phyloP scores from a whole-genome alignment of 2,797 vertebrate species.

The Gadopsis bispinosus region DNA sequence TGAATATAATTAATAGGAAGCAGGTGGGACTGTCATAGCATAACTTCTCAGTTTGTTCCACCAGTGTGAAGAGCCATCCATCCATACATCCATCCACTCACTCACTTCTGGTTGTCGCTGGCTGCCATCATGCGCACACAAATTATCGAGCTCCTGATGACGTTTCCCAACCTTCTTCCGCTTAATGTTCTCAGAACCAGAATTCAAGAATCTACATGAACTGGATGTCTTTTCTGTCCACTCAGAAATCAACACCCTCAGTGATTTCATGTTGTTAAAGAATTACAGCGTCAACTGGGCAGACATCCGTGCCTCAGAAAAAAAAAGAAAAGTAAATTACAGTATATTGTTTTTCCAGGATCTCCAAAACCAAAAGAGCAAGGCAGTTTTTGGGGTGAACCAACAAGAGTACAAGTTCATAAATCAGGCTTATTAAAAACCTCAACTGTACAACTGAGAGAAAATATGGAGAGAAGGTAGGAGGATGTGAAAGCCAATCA shows the following conservation, averaged over 20 bases:
- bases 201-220: constrained; percentile 6
- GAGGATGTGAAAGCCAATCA: constrained; percentile 51
- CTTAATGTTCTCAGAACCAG: constrained; percentile 18
- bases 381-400: constrained; percentile 32
- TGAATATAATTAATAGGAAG: constrained; percentile 79
- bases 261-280: constrained; percentile 12
- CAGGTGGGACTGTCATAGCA: constrained; percentile 76
- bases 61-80: constrained; percentile 41
- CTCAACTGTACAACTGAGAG: constrained; percentile 23
- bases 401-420: constrained; percentile 56
- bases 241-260: constrained; percentile 17
- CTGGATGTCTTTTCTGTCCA: constrained; percentile 12
- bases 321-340: constrained; percentile 11
- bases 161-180: constrained; percentile 8
- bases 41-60: constrained; percentile 64
- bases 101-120: constrained; percentile 42
- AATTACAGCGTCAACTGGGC: constrained; percentile 10
- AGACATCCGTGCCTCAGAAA: constrained; percentile 5
- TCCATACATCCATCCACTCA: constrained; percentile 9
- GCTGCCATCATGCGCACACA: constrained; percentile 15
- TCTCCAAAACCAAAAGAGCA: constrained; percentile 27
- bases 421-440: constrained; percentile 54
- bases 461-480: constrained; percentile 38
- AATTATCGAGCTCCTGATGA: constrained; percentile 28
- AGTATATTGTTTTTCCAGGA: constrained; percentile 28